Conservation (phyloP, 2,888 invertebrate genomes). For the Caenorhabditis auriculariae region DNA sequence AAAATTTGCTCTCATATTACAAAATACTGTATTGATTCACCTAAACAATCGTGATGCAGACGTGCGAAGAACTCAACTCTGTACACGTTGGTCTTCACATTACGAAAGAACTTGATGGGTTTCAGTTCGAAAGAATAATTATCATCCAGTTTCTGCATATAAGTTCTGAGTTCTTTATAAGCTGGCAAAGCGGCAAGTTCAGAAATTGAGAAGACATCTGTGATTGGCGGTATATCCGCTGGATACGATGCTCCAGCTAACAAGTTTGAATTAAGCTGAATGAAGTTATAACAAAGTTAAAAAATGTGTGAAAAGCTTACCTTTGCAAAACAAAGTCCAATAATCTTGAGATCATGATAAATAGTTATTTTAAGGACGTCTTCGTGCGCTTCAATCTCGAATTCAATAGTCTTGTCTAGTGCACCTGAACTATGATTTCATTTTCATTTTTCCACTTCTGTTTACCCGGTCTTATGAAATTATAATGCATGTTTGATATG, state of each 20-base stretch:
- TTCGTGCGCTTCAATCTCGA: slow-evolving; percentile 10
- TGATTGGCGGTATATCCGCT: slow-evolving; percentile 1
- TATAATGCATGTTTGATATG: slow-evolving; percentile 27
- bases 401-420: slow-evolving; percentile 13
- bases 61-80: slow-evolving; percentile 18
- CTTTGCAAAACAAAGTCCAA: slow-evolving; percentile 22
- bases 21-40: slow-evolving; percentile 3
- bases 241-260: slow-evolving; percentile 9
- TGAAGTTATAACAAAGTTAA: too few species aligned
- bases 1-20: slow-evolving; percentile 4
- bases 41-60: slow-evolving; percentile 13
- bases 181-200: not conserved
- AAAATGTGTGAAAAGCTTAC: slow-evolving; percentile 2
- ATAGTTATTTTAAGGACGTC: slow-evolving; percentile 5
- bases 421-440: slow-evolving; percentile 9
- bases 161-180: not conserved
- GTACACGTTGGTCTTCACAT: not conserved
- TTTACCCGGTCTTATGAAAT: slow-evolving; percentile 25
- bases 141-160: not conserved
- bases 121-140: not conserved
- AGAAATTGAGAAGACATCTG: slow-evolving; percentile 2
- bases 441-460: not conserved
- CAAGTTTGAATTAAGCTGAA: slow-evolving; percentile 12
- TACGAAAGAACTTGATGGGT: not conserved
- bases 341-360: slow-evolving; percentile 20